phyloP scores from a whole-genome alignment of 2,797 vertebrate genomes.

The Peromyscus attwateri region DNA sequence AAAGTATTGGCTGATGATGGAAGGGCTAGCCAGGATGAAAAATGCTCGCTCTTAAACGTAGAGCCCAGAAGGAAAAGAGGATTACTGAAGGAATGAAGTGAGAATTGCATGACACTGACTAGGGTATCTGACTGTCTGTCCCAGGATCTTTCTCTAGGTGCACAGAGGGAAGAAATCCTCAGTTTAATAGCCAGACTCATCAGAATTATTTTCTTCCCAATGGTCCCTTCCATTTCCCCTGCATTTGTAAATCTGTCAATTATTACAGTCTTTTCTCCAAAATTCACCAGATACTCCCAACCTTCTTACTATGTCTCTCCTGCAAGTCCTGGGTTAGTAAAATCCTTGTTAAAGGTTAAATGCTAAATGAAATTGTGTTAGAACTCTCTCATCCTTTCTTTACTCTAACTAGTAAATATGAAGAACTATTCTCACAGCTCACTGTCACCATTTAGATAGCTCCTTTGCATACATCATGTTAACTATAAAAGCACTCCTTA shows the following conservation, averaged over 20 bases:
- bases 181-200: not conserved
- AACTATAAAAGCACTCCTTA: not conserved
- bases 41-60: not conserved
- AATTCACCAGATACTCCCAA: not conserved
- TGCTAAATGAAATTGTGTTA: slow-evolving; percentile 9
- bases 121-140: not conserved
- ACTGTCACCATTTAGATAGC: not conserved
- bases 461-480: not conserved
- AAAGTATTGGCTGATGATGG: not conserved
- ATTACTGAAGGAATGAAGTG: not conserved
- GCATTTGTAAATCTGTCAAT: not conserved
- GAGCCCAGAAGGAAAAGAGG: not conserved
- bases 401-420: not conserved
- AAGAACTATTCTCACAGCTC: not conserved
- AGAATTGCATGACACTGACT: not conserved
- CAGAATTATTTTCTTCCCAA: not conserved
- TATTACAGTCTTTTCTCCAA: not conserved
- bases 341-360: slow-evolving; percentile 16
- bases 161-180: not conserved
- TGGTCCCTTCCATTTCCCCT: not conserved
- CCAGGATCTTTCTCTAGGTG: not conserved
- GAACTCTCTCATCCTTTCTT: not conserved
- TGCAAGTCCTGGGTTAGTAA: not conserved
- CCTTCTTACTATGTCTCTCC: not conserved
- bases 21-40: not conserved